Evolutionary conservation across 2,797 vertebrate species (phyloP), one percentile per base, ranked within the genome.

Genomic region (Malurus leucopterus): DNA sequence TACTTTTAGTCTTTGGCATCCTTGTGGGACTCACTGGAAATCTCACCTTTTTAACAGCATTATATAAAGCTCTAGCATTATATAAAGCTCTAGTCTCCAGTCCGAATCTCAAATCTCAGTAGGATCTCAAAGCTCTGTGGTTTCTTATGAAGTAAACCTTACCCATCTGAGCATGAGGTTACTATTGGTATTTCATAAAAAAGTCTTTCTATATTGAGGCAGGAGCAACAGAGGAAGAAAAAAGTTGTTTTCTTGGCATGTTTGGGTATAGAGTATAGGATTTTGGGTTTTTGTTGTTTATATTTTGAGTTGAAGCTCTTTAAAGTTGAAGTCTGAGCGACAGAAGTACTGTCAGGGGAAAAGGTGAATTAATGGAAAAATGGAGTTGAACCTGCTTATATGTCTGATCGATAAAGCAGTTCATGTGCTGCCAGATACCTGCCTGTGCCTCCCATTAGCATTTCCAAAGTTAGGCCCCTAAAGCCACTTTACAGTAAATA

Each of bases 281-380:
- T 16, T 15, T 78, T 15, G 9, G 34, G 15, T 0, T 24, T 54
- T 67, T 88, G 21, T 55, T 86, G n/a, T 86, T 95, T 78, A 3
- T 77, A 54, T 86, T 89, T 77, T 80, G 65, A 90, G 21, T 55
- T 80, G 36, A 40, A 71, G 30, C 36, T 89, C 75, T 89, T 83
- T 59, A 63, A 90, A 84, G 15, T 15, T 78, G 68, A 62, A 64
- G 27, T 54, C 51, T 87, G 65, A 92, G 36, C 1, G 8, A 59
- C 34, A 50, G 54, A 57, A 57, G 8, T 63, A 64, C 36, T 88
- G 63, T 84, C 36, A 72, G 54, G 57, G 64, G 57, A 53, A 93
- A 85, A 84, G 34, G 53, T 76, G 44, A 88, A 87, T 76, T 85
- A 78, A 67, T 65, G 34, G 27, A 32, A 92, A 75, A 94, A 67